phyloP scores from a whole-genome alignment of 2,797 vertebrate species.

The Miichthys miiuy region DNA sequence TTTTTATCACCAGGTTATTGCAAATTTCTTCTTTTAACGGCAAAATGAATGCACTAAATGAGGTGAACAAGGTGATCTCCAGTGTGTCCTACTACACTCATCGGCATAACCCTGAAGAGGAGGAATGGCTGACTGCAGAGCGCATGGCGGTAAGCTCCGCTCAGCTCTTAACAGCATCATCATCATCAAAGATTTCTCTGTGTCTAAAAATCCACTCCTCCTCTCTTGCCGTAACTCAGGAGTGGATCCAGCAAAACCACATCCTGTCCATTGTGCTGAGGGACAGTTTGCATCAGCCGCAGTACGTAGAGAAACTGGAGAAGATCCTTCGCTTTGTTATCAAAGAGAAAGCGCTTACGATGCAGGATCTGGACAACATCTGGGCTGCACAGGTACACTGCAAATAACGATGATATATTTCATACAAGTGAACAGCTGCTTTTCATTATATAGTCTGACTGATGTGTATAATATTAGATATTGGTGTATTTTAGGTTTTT shows the following conservation, averaged over 20 bases:
- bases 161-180: neutral
- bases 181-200: neutral
- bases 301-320: slow-evolving; percentile 99
- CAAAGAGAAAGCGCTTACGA: slow-evolving; percentile 98
- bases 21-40: slow-evolving; percentile 99
- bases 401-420: neutral
- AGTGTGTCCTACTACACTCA: slow-evolving; percentile 99
- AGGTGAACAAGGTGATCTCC: slow-evolving; percentile 99
- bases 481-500: neutral
- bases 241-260: slow-evolving; percentile 99
- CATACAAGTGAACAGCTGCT: neutral
- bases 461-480: neutral
- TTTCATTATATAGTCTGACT: neutral
- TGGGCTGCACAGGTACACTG: slow-evolving; percentile 97
- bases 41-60: slow-evolving; percentile 99
- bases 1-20: slow-evolving; percentile 90
- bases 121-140: slow-evolving; percentile 99
- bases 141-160: slow-evolving; percentile 94
- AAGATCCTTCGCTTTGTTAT: slow-evolving; percentile 99
- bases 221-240: slow-evolving; percentile 80
- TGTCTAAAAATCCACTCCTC: slow-evolving; percentile 7
- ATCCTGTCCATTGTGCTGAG: slow-evolving; percentile 98
- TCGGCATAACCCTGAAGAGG: slow-evolving; percentile 98
- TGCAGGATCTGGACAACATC: slow-evolving; percentile 99
- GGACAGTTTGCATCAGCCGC: slow-evolving; percentile 99